Percentiles rank a stretch among this genome's conserved stretches.
Evolutionary conservation across 2,797 vertebrate species (phyloP).

Genomic region (Pangasius macronema): DNA sequence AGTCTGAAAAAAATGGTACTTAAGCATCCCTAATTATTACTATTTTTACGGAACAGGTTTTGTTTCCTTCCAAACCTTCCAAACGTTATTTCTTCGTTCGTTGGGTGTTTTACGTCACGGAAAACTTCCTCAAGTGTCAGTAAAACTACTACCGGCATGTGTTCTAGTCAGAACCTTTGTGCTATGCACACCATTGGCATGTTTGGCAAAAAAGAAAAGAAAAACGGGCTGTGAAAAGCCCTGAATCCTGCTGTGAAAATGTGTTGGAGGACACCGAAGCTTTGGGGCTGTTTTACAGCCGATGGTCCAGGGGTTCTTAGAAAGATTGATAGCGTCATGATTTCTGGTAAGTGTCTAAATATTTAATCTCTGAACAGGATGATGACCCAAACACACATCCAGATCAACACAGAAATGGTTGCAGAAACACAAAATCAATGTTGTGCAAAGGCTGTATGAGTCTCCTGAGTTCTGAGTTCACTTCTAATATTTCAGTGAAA

Average conservation of each 20-base stretch:
- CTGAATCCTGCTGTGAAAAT: neutral
- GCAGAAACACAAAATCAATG: constrained; percentile 9
- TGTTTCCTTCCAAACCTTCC: too few relatives aligned
- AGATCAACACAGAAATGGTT: constrained; percentile 1
- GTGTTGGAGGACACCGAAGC: neutral
- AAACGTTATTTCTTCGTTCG: too few relatives aligned
- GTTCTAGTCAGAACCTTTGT: neutral
- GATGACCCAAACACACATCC: constrained; percentile 18
- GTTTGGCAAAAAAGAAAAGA: too few relatives aligned
- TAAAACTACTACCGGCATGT: neutral
- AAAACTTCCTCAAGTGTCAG: neutral
- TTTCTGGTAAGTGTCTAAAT: constrained; percentile 21
- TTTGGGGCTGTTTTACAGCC: neutral
- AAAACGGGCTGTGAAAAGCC: neutral
- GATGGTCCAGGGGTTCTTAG: neutral
- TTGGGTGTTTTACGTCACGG: too few relatives aligned
- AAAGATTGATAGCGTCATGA: neutral
- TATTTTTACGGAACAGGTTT: too few relatives aligned
- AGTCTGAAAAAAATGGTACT: neutral
- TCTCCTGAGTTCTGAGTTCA: neutral
- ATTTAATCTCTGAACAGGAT: constrained; percentile 9
- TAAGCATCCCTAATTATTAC: too few relatives aligned
- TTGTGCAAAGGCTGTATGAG: neutral
- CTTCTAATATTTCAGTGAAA: neutral
- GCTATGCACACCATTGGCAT: too few relatives aligned